phyloP scores from a whole-genome alignment of 1,140 invertebrate genomes.

The Rhyacophila brunnea region DNA sequence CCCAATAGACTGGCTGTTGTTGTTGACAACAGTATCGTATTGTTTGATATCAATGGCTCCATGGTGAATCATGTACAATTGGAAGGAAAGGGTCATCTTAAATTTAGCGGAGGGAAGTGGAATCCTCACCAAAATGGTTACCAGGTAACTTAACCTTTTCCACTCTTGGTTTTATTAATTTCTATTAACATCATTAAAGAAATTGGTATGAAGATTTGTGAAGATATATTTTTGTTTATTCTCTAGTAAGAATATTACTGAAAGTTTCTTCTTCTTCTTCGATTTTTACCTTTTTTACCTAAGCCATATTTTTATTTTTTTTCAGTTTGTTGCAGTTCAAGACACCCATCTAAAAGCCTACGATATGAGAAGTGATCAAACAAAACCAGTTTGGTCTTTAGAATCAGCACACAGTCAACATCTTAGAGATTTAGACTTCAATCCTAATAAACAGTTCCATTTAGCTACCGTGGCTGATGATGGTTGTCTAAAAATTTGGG shows the following conservation, averaged over 20 bases:
- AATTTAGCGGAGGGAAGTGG: conserved; percentile 86
- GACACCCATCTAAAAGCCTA: conserved; percentile 84
- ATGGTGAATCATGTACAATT: conserved; percentile 43
- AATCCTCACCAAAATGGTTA: conserved; percentile 88
- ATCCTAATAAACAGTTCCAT: conserved; percentile 94
- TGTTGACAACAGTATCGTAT: conserved; percentile 67
- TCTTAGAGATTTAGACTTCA: conserved; percentile 91
- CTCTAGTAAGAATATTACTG: no score
- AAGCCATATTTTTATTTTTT: conserved; percentile 4
- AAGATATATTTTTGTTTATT: neutral
- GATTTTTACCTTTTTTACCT: conserved; percentile 4
- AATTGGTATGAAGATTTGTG: neutral
- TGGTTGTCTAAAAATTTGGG: conserved; percentile 93
- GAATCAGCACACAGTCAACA: conserved; percentile 85
- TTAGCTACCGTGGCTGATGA: conserved; percentile 94
- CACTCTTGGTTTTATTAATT: no score
- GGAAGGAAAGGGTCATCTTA: conserved; percentile 69
- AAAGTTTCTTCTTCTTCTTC: no score
- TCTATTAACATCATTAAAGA: no score
- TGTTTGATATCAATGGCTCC: conserved; percentile 59
- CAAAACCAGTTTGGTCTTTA: conserved; percentile 76
- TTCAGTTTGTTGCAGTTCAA: conserved; percentile 74
- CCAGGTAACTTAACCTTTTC: conserved; percentile 51
- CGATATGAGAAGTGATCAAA: conserved; percentile 73
- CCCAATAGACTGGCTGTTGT: conserved; percentile 68